These are phyloP conservation scores for Salvator merianae DNA, from an alignment of 2,113 vertebrate genomes.

Conservation along the genomic window DNA sequence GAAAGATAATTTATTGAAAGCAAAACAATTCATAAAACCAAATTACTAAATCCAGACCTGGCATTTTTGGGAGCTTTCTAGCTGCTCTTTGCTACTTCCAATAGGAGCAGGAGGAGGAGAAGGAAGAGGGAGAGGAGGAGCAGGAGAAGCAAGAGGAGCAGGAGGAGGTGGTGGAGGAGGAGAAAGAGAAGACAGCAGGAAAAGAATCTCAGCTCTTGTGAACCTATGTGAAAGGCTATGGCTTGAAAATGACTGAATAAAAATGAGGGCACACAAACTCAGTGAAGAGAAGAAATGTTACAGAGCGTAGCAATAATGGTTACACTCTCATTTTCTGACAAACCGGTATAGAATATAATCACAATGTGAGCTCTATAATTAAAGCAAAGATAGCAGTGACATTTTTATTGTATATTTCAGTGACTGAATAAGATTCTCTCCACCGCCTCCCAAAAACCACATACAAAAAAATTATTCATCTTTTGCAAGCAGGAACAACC, in stretches of 20 bases:
- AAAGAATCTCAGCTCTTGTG: constrained; percentile 60
- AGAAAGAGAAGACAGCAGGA: no score
- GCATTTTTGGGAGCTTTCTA: no score
- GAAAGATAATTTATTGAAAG: no score
- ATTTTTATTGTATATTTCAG: constrained; percentile 66
- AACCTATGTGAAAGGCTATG: constrained; percentile 46
- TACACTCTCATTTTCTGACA: constrained; percentile 63
- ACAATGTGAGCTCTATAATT: constrained; percentile 62
- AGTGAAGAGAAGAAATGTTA: constrained; percentile 59
- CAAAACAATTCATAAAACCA: no score
- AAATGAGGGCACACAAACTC: constrained; percentile 58
- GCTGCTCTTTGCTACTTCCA: no score
- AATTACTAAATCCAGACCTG: no score
- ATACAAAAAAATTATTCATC: constrained; percentile 52
- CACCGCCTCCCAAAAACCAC: neutral
- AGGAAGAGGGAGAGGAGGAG: no score
- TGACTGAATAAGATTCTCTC: constrained; percentile 57
- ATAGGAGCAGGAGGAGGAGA: no score
- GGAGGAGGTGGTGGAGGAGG: neutral
- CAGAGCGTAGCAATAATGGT: constrained; percentile 59
- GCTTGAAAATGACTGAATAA: constrained; percentile 63
- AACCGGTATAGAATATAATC: constrained; percentile 59
- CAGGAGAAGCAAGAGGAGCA: no score
- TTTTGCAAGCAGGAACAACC: constrained; percentile 52
- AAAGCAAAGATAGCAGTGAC: constrained; percentile 64